phyloP scores from a whole-genome alignment of 2,113 vertebrate species.

The Pelvicachromis taeniatus region DNA sequence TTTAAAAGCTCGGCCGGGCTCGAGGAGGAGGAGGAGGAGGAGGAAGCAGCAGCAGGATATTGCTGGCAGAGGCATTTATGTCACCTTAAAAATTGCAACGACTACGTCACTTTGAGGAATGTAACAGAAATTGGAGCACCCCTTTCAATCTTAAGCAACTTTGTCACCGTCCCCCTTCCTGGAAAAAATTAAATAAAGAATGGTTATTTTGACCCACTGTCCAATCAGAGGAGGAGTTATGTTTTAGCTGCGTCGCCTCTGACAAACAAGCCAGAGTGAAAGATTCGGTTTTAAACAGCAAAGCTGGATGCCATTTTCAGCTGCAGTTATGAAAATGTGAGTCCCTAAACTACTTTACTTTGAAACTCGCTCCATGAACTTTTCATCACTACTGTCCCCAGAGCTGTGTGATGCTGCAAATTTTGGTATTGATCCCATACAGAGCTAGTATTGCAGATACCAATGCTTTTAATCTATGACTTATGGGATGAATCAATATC shows the following conservation, averaged over 20 bases:
- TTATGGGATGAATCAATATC: background rate
- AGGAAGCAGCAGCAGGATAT: background rate
- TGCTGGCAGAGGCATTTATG: constrained; percentile 12
- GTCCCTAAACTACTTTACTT: background rate
- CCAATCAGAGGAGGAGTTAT: background rate
- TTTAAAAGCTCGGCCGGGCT: background rate
- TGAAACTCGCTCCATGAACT: background rate
- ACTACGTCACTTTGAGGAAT: constrained; percentile 22
- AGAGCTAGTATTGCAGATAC: background rate
- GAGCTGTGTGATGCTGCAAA: background rate
- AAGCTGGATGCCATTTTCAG: background rate
- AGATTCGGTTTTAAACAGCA: background rate
- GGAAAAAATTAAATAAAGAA: background rate
- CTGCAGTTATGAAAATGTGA: background rate
- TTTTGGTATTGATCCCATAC: background rate
- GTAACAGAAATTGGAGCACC: background rate
- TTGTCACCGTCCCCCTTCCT: background rate
- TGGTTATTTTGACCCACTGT: constrained; percentile 5
- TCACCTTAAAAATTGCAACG: constrained; percentile 10
- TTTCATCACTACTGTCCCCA: background rate
- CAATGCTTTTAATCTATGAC: background rate
- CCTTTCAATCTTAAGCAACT: background rate
- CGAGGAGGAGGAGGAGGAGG: background rate
- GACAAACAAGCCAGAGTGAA: constrained; percentile 1
- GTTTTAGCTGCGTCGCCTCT: background rate